A percentile compares a stretch with the other conserved stretches of the same genome.
These are phyloP conservation scores for Drosophila sulfurigaster DNA, from an alignment of 1,140 invertebrate species.

Conservation along the genomic window DNA sequence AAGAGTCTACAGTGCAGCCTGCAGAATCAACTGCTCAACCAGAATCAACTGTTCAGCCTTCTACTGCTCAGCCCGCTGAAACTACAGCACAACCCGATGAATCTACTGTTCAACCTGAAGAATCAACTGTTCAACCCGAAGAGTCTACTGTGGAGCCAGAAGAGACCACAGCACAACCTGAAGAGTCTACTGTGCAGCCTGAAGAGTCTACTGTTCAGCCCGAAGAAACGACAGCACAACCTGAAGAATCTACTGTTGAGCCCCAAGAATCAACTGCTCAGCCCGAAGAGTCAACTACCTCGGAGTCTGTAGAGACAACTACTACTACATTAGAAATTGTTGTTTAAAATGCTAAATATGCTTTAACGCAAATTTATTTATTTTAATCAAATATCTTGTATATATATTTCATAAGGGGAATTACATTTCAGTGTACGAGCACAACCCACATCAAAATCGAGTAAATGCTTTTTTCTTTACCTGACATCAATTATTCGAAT, in stretches of 20 bases:
- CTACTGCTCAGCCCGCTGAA: background rate
- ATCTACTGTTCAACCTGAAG: conserved; percentile 1
- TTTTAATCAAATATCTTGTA: conserved; percentile 3
- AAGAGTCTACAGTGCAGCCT: too few species aligned
- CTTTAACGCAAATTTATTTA: conserved; percentile 1
- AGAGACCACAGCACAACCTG: conserved; percentile 10
- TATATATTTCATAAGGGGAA: conserved; percentile 4
- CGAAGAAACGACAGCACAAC: conserved; percentile 3
- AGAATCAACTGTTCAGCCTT: too few species aligned
- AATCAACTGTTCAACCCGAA: background rate
- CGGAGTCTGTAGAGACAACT: background rate
- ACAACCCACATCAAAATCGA: conserved; percentile 4
- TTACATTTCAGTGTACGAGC: background rate
- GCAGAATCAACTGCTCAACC: too few species aligned
- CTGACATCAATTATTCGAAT: conserved; percentile 43
- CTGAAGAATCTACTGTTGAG: conserved; percentile 7
- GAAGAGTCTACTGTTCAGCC: conserved; percentile 2
- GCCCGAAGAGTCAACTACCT: conserved; percentile 13
- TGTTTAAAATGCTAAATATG: background rate
- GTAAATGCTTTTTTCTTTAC: conserved; percentile 1
- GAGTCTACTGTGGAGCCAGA: conserved; percentile 5
- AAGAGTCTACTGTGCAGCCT: conserved; percentile 12
- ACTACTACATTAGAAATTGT: background rate
- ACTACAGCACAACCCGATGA: conserved; percentile 9
- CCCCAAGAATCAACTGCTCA: conserved; percentile 12